phyloP scores from a whole-genome alignment of 1,140 invertebrate species.

The Popillia japonica region DNA sequence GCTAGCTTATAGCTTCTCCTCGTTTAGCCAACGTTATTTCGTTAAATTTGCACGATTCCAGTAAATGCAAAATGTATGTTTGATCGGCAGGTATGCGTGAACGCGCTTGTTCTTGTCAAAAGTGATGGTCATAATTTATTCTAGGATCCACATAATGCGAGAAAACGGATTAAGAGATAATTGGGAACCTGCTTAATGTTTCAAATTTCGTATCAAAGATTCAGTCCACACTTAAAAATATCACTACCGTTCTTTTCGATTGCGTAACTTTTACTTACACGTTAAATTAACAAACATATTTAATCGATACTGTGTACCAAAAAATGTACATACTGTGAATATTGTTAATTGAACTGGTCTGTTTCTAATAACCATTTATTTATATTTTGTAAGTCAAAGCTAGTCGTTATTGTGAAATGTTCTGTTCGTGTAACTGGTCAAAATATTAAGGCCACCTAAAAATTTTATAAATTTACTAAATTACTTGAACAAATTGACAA shows the following conservation, averaged over 20 bases:
- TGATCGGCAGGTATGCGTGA: not conserved
- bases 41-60: slow-evolving; percentile 22
- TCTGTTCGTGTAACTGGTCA: too few relatives aligned
- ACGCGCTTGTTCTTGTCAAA: slow-evolving; percentile 18
- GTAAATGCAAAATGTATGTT: slow-evolving; percentile 26
- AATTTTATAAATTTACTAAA: too few relatives aligned
- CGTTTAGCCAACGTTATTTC: not conserved
- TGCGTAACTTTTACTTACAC: not conserved
- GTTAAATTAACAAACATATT: not conserved
- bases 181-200: not conserved
- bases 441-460: too few relatives aligned
- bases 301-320: not conserved
- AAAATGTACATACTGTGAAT: not conserved
- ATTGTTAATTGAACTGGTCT: too few relatives aligned
- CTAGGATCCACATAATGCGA: not conserved
- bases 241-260: not conserved
- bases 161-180: slow-evolving; percentile 27
- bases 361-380: too few relatives aligned
- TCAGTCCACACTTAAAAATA: not conserved
- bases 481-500: too few relatives aligned
- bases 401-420: too few relatives aligned
- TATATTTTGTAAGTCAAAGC: too few relatives aligned
- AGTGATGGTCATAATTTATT: slow-evolving; percentile 7
- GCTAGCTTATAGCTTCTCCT: not conserved
- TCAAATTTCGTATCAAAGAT: not conserved